Conservation (phyloP, 2,797 vertebrate genomes). For the Brachyalestes nurse region DNA sequence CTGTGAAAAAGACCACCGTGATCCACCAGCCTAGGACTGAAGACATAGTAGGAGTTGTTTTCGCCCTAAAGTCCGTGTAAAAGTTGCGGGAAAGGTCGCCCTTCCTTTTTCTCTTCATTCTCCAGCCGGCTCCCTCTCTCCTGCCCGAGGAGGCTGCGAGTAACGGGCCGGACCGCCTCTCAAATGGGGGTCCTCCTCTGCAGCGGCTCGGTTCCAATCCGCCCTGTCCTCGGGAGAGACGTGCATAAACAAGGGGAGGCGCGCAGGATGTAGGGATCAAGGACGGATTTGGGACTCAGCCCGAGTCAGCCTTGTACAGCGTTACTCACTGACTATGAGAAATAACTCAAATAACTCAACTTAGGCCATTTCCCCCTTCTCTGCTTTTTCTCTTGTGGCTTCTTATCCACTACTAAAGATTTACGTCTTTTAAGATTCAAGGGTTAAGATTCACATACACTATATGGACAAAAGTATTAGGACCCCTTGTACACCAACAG, state of each 20-base stretch:
- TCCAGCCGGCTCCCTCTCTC: background rate
- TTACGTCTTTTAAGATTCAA: background rate
- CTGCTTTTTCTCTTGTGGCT: background rate
- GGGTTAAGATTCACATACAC: too few species aligned
- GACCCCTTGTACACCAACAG: too few species aligned
- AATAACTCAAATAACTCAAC: background rate
- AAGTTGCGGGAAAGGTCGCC: constrained; percentile 10
- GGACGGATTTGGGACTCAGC: background rate
- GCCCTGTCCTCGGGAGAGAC: background rate
- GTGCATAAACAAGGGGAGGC: background rate
- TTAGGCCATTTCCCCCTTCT: too few species aligned
- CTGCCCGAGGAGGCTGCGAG: background rate
- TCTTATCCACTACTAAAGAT: background rate
- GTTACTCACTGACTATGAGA: background rate
- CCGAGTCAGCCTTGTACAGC: background rate
- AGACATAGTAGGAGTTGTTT: background rate
- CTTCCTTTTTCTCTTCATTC: constrained; percentile 17
- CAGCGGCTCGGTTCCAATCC: background rate
- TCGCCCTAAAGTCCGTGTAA: background rate
- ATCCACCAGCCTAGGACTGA: constrained; percentile 44
- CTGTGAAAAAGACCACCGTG: constrained; percentile 46
- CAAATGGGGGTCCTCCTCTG: background rate
- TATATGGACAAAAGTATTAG: too few species aligned
- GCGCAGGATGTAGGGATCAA: background rate
- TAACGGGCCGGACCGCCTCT: constrained; percentile 47